These are phyloP conservation scores for Helostoma temminkii DNA, from an alignment of 2,797 vertebrate species.

Conservation along the genomic window DNA sequence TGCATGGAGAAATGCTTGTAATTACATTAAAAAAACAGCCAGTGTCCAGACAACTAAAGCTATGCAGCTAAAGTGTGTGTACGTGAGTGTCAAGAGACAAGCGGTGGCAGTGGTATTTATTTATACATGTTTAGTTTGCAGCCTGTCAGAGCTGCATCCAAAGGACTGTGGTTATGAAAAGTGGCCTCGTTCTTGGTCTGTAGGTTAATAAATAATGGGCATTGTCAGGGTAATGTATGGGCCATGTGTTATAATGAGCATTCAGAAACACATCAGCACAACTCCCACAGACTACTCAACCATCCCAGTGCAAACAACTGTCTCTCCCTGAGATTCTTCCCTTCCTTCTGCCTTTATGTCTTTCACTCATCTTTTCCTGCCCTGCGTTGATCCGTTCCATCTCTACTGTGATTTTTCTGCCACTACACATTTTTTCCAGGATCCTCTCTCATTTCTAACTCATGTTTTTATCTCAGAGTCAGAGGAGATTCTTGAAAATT, in stretches of 20 bases:
- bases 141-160: conserved; percentile 74
- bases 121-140: conserved; percentile 76
- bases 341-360: background rate
- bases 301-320: conserved; percentile 32
- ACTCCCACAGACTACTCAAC: conserved; percentile 70
- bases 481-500: conserved; percentile 53
- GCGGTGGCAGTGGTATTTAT: conserved; percentile 31
- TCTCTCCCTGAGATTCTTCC: conserved; percentile 20
- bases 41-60: conserved; percentile 35
- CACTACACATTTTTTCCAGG: conserved; percentile 31
- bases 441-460: conserved; percentile 37
- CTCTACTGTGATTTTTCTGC: conserved; percentile 43
- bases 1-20: conserved; percentile 58
- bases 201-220: conserved; percentile 82
- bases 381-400: conserved; percentile 18
- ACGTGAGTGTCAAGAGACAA: conserved; percentile 10
- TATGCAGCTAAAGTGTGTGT: conserved; percentile 15
- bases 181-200: conserved; percentile 71
- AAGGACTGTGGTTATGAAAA: conserved; percentile 69
- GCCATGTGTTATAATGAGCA: conserved; percentile 78
- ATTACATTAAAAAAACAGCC: conserved; percentile 32
- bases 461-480: conserved; percentile 36
- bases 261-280: conserved; percentile 75
- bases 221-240: conserved; percentile 81
- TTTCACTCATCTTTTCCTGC: conserved; percentile 32